phyloP scores from a whole-genome alignment of 2,113 vertebrate genomes.

The Balaenoptera acutorostrata region DNA sequence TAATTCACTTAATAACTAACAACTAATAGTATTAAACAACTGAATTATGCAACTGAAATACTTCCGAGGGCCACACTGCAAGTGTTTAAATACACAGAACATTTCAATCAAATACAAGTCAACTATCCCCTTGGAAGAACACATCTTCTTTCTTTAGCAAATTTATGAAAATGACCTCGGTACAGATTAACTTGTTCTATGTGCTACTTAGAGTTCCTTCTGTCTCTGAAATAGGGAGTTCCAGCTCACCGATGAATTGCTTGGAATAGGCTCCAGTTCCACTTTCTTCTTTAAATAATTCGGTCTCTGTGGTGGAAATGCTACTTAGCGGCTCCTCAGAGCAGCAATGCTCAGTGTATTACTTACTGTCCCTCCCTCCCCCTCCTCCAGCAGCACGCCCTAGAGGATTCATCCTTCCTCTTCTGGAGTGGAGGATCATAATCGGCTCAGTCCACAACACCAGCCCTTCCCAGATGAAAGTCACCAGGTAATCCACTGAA shows the following conservation, averaged over 20 bases:
- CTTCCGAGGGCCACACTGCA: background rate
- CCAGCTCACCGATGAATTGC: background rate
- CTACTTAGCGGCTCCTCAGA: background rate
- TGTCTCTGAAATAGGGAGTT: constrained; percentile 16
- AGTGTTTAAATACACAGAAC: background rate
- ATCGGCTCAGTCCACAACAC: background rate
- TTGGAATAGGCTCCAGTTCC: background rate
- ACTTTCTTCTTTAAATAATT: constrained; percentile 15
- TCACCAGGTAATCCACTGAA: background rate
- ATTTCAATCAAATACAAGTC: constrained; percentile 39
- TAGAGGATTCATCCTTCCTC: background rate
- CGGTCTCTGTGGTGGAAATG: background rate
- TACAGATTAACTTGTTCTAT: constrained; percentile 29
- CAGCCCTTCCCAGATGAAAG: background rate
- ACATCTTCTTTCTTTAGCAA: constrained; percentile 32
- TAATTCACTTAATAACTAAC: background rate
- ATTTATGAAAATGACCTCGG: constrained; percentile 47
- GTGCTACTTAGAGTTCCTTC: constrained; percentile 17
- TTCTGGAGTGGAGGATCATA: background rate
- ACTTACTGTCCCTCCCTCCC: background rate
- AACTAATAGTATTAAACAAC: background rate
- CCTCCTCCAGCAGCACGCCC: background rate
- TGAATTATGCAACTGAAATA: constrained; percentile 5
- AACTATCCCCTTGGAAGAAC: constrained; percentile 12
- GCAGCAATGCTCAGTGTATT: background rate